Base-by-base conservation (phyloP, 2,888 invertebrate genomes). In the Cybosia mesomella region DNA sequence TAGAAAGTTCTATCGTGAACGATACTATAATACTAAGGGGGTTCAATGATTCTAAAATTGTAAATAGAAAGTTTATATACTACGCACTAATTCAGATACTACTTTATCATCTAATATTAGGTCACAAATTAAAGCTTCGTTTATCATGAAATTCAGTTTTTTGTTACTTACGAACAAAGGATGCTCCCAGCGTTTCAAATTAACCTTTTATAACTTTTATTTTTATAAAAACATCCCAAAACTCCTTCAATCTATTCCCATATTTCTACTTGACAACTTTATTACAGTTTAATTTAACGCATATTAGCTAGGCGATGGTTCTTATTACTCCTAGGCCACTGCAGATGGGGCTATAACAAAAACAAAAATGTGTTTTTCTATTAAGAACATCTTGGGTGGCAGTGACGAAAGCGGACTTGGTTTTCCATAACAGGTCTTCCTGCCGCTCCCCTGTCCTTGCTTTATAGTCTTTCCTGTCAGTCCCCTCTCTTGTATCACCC, bases 401-500 rank as follows among this genome's bases (percentile, higher is more conserved):
- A 81, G 74, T 83, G 83, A 84, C 84, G 84, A 87, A 89, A 87
- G 89, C 85, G 84, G 85, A 24, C 15, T 79, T 83, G 83, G 86
- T 87, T 89, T 85, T 89, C 92, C 91, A 89, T 91, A 89, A 88
- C 85, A 87, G 88, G 86, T 83, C 89, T 89, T 92, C 92, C 91
- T 88, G 87, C 83, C 82, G 70, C 68, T 82, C 82, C 82, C 84
- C 81, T 74, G 70, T 71, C 74, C 67, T 71, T 70, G 68, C 77
- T 73, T 72, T 81, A 78, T 73, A 73, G 70, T 71, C 67, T 75
- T 74, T 72, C 82, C 79, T 74, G 74, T 65, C 58, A 62, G 54
- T 63, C 80, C 80, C 81, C 83, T 79, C 70, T 73, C 71, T 78
- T 71, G 76, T 80, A 82, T 85, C 83, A 43, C 80, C 75, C 77